Percentiles rank a stretch among this genome's conserved stretches.
Conservation (phyloP, 30 jellyfish, hydroid and myxozoan genomes). For the Rhopilema esculentum region DNA sequence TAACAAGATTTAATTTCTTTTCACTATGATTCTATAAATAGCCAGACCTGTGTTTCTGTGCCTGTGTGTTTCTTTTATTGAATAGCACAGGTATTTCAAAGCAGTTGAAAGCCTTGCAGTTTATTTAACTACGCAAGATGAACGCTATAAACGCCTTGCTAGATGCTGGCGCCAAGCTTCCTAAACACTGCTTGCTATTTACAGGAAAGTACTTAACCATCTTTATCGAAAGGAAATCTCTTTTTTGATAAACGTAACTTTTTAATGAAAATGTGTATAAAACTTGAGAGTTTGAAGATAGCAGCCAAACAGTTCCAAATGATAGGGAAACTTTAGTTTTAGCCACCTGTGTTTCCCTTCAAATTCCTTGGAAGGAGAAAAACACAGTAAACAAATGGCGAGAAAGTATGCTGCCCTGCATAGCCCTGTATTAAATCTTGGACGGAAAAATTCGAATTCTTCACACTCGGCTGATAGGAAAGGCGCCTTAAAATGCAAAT, state of each 20-base stretch:
- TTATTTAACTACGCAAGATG: background rate
- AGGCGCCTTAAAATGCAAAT: no score
- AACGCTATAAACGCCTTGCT: background rate
- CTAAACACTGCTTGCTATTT: no score
- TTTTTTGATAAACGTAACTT: background rate
- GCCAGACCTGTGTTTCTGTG: no score
- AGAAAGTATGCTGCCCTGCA: no score
- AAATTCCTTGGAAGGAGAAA: background rate
- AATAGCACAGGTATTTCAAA: background rate
- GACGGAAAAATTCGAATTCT: background rate
- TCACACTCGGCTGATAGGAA: background rate
- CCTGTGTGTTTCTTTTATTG: no score
- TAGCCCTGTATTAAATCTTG: background rate
- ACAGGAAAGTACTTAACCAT: background rate
- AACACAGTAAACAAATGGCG: background rate
- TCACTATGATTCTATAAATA: background rate
- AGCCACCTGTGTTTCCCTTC: background rate
- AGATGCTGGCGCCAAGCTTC: background rate
- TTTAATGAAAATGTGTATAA: background rate
- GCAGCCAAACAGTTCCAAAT: background rate
- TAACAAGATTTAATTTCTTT: no score
- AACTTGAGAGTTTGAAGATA: background rate
- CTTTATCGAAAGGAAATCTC: background rate
- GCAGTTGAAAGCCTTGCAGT: background rate
- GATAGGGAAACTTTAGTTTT: background rate